Conservation (phyloP, 1,140 invertebrate genomes). For the Cotesia typhae region DNA sequence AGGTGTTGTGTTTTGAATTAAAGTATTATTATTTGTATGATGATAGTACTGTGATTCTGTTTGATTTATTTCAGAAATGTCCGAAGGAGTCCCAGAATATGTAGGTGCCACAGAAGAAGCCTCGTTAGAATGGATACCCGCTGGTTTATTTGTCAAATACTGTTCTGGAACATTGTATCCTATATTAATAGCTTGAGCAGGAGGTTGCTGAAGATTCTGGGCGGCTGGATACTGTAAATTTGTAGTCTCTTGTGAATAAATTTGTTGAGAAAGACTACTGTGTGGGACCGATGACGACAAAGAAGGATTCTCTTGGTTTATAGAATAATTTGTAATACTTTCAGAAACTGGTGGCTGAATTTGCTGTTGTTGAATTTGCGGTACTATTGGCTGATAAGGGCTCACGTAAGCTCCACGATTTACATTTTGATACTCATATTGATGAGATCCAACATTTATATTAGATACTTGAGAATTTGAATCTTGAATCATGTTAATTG, state of each 20-base stretch:
- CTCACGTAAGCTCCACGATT: neutral
- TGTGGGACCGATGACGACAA: neutral
- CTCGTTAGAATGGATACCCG: slow-evolving; percentile 1
- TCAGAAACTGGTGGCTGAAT: neutral
- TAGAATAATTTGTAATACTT: slow-evolving; percentile 1
- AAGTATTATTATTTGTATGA: slow-evolving; percentile 13
- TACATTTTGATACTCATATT: neutral
- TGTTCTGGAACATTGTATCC: slow-evolving; percentile 7
- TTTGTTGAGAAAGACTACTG: neutral
- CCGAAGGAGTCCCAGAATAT: slow-evolving; percentile 14
- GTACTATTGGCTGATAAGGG: slow-evolving; percentile 1
- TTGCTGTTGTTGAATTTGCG: neutral
- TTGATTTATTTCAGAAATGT: neutral
- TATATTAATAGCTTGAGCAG: neutral
- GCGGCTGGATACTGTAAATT: slow-evolving; percentile 6
- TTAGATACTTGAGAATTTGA: neutral
- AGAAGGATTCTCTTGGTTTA: neutral
- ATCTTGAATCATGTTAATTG: neutral
- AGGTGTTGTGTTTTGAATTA: slow-evolving; percentile 5
- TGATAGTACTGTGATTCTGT: slow-evolving; percentile 1
- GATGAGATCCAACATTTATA: neutral
- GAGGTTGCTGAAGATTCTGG: neutral
- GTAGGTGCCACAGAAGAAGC: neutral
- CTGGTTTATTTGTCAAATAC: neutral
- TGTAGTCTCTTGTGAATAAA: neutral